phyloP scores from a whole-genome alignment of 2,113 vertebrate species.

The Ctenomys sociabilis region DNA sequence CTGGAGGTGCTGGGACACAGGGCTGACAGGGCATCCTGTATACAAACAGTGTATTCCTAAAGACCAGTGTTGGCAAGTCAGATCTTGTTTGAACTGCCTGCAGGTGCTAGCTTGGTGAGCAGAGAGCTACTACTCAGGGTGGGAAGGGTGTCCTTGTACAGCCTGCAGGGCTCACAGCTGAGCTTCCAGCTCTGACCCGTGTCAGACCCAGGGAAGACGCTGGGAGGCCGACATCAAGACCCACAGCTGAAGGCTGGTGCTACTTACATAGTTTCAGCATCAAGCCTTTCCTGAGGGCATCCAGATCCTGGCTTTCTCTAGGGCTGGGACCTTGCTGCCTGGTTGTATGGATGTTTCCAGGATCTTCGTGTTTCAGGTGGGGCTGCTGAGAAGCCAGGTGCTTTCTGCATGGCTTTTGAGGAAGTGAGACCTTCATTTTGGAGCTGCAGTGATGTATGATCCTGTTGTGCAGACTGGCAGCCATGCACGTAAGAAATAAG shows the following conservation, averaged over 20 bases:
- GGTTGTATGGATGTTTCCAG: fast-evolving
- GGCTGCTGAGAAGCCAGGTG: neutral
- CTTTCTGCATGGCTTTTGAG: neutral
- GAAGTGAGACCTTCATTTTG: neutral
- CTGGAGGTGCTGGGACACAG: neutral
- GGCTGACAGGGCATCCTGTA: neutral
- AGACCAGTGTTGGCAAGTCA: neutral
- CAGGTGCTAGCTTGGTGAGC: neutral
- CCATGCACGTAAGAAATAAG: fast-evolving
- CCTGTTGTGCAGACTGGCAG: neutral
- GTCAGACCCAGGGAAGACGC: no score
- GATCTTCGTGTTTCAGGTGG: neutral
- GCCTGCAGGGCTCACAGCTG: neutral
- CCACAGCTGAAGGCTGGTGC: neutral
- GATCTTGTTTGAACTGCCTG: neutral
- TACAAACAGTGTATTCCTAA: neutral
- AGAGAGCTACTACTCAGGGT: neutral
- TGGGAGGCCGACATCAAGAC: neutral
- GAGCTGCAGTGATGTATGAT: neutral
- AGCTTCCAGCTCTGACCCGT: neutral
- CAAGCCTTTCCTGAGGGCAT: neutral
- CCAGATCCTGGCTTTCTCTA: fast-evolving
- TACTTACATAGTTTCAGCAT: neutral
- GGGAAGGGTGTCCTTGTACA: neutral
- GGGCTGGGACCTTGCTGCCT: neutral